Evolutionary conservation across 2,797 vertebrate species (phyloP).

Genomic region (Sandelia bainsii): DNA sequence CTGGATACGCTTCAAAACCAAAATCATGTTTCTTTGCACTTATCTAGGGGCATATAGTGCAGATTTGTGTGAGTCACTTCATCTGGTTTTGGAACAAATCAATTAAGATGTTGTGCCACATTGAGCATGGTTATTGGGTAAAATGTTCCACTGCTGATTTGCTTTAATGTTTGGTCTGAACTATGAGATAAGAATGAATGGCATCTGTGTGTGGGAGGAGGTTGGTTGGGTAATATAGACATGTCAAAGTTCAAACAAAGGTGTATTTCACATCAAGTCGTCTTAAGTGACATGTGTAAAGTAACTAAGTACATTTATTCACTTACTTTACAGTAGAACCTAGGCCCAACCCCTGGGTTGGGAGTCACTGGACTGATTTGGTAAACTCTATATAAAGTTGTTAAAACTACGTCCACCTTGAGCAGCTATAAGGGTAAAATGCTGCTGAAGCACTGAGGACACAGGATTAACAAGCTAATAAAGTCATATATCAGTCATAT

Average conservation of each 20-base stretch:
- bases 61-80: constrained; percentile 68
- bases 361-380: too few species aligned
- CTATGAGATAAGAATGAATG: constrained; percentile 70
- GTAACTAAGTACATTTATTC: too few species aligned
- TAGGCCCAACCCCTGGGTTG: too few species aligned
- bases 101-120: constrained; percentile 73
- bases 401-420: too few species aligned
- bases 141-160: constrained; percentile 54
- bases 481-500: not conserved
- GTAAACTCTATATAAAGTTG: too few species aligned
- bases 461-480: not conserved
- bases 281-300: too few species aligned
- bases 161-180: constrained; percentile 78
- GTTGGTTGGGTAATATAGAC: not conserved
- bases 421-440: too few species aligned
- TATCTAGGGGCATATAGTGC: constrained; percentile 71
- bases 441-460: too few species aligned
- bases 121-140: constrained; percentile 64
- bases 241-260: constrained; percentile 61
- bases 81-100: constrained; percentile 79
- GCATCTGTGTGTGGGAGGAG: constrained; percentile 39
- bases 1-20: constrained; percentile 77
- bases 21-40: constrained; percentile 67
- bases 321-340: too few species aligned
- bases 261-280: constrained; percentile 21